Evolutionary conservation across 2,113 vertebrate genomes (phyloP), one percentile per base, ranked within the genome.

Genomic region (Saccopteryx bilineata): DNA sequence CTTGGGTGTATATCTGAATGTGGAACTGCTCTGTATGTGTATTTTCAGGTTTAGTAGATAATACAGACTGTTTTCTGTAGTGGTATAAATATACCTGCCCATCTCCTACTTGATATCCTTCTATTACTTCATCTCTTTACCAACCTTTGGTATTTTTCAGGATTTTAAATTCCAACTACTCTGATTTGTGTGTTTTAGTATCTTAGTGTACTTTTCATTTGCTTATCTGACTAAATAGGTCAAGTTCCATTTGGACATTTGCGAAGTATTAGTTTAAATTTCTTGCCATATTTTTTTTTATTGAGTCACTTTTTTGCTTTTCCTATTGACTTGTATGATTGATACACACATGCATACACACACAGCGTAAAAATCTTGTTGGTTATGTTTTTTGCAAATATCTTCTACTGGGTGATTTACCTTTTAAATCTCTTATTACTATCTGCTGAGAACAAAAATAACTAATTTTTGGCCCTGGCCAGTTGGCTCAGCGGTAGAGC

Each of bases 401-500:
- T 90, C 46, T 74, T 84, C 26, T 9, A 31, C 0, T 54, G 0
- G 69, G 56, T 26, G 19, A 46, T 50, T 74, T 79, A 68, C 26
- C 5, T 58, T 54, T 83, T 85, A n/a, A 63, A 17, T 58, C 23
- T 58, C 31, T 76, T 79, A 26, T 19, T 46, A 5, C 11, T 89
- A 8, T 50, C 21, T 65, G 4, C 7, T 89, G 31, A 23, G 14
- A 80, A 54, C 11, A 93, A 46, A 54, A 89, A 78, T 75, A 65
- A 39, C 83, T 48, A 13, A 85, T 80, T 93, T 91, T 19, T 56
- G n/a, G n/a, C n/a, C n/a, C n/a, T n/a, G n/a, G n/a, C n/a, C n/a
- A n/a, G n/a, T n/a, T n/a, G n/a, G n/a, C n/a, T n/a, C n/a, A n/a
- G n/a, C n/a, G n/a, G n/a, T n/a, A n/a, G n/a, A n/a, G n/a, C n/a